phyloP scores from a whole-genome alignment of 2,888 invertebrate species.

The Uropetala carovei region DNA sequence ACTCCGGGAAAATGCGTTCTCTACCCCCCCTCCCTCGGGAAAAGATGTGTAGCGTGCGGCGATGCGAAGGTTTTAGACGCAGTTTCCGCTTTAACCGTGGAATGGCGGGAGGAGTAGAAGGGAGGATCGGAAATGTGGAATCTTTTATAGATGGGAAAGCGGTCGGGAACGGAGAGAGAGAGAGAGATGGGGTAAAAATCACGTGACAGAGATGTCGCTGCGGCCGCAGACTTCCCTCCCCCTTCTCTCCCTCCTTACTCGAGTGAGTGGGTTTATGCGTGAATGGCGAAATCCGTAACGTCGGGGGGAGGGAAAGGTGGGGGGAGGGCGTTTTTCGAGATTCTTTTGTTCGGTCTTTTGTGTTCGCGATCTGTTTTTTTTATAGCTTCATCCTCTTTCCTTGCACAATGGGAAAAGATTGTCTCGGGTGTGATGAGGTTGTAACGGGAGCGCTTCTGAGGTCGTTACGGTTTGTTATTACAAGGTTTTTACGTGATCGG shows the following conservation, averaged over 20 bases:
- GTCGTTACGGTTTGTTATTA: neutral
- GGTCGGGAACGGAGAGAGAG: neutral
- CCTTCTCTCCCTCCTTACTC: too few relatives aligned
- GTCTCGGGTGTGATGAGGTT: neutral
- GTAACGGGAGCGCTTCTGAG: slow-evolving; percentile 16
- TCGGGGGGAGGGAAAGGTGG: neutral
- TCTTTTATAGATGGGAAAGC: too few relatives aligned
- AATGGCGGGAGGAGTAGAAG: neutral
- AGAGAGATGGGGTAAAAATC: neutral
- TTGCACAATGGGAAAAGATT: slow-evolving; percentile 12
- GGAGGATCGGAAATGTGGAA: neutral
- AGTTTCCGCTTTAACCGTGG: too few relatives aligned
- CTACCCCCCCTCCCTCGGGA: neutral
- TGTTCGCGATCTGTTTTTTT: neutral
- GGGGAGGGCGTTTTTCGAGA: neutral
- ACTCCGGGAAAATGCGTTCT: neutral
- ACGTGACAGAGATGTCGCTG: neutral
- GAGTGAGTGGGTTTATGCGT: neutral
- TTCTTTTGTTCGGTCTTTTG: neutral
- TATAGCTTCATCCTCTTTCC: slow-evolving; percentile 22
- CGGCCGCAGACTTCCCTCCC: neutral
- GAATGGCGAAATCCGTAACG: neutral
- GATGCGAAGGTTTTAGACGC: neutral
- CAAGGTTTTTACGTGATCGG: neutral
- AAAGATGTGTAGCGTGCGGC: neutral